Percentiles rank a stretch among this genome's conserved stretches.
Evolutionary conservation across 2,797 vertebrate genomes (phyloP).

Genomic region (Falco naumanni): DNA sequence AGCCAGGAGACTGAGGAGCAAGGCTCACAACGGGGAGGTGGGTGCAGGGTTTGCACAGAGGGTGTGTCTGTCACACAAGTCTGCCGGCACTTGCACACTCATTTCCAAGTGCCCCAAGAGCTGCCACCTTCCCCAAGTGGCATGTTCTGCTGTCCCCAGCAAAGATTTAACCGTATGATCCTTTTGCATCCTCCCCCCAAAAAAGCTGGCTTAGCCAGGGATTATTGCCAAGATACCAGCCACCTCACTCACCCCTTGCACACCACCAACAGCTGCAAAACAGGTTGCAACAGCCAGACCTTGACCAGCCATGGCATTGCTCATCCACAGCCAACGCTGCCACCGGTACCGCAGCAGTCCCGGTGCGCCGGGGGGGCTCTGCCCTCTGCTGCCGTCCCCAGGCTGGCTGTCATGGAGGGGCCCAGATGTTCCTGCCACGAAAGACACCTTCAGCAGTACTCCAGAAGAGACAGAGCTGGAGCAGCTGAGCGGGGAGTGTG

Average conservation of each 20-base stretch:
- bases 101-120: neutral
- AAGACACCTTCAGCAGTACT: neutral
- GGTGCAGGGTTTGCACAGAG: neutral
- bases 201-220: neutral
- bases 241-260: neutral
- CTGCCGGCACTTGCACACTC: neutral
- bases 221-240: neutral
- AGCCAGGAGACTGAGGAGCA: neutral
- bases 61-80: neutral
- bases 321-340: fast-evolving
- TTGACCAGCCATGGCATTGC: neutral
- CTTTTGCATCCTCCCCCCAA: neutral
- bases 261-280: neutral
- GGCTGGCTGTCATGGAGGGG: fast-evolving
- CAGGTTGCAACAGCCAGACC: neutral
- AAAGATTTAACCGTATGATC: neutral
- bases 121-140: neutral
- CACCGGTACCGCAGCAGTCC: neutral
- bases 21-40: neutral
- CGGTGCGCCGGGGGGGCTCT: neutral
- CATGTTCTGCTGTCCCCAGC: neutral
- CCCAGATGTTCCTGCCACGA: neutral
- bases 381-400: neutral
- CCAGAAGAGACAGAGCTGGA: neutral
- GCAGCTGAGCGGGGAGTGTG: neutral